phyloP scores from a whole-genome alignment of 2,888 invertebrate species.

The Electrophaes corylata region DNA sequence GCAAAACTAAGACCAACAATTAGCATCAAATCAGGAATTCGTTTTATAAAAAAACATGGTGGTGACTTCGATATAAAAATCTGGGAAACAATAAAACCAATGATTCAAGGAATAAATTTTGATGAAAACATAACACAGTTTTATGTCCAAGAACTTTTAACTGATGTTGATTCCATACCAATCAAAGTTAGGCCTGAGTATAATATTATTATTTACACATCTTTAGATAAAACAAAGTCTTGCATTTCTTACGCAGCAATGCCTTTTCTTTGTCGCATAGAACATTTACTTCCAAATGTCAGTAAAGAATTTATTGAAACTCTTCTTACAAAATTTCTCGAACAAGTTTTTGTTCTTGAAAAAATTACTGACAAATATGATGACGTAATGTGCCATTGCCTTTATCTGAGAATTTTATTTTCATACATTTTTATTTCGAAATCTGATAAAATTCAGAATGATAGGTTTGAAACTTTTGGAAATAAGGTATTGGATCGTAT shows the following conservation, averaged over 20 bases:
- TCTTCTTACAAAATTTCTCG: conserved; percentile 22
- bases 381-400: conserved; percentile 18
- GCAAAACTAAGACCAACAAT: conserved; percentile 47
- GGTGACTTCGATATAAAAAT: conserved; percentile 42
- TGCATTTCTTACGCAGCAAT: conserved; percentile 20
- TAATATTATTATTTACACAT: conserved; percentile 48
- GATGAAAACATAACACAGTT: conserved; percentile 21
- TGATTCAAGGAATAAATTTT: conserved; percentile 45
- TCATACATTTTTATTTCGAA: conserved; percentile 55
- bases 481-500: conserved; percentile 51
- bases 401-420: conserved; percentile 51
- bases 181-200: conserved; percentile 52
- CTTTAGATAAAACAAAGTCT: conserved; percentile 23
- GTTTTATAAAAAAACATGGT: conserved; percentile 40
- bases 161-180: conserved; percentile 44
- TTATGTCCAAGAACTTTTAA: conserved; percentile 5
- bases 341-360: conserved; percentile 37
- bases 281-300: conserved; percentile 22
- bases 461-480: conserved; percentile 46
- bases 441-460: conserved; percentile 44
- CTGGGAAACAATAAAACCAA: conserved; percentile 56
- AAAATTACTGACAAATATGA: conserved; percentile 27
- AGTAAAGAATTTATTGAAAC: conserved; percentile 29
- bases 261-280: conserved; percentile 45
- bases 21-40: conserved; percentile 50